Evolutionary conservation across 2,113 vertebrate genomes (phyloP).

Genomic region (Myrmophylax atrothorax): DNA sequence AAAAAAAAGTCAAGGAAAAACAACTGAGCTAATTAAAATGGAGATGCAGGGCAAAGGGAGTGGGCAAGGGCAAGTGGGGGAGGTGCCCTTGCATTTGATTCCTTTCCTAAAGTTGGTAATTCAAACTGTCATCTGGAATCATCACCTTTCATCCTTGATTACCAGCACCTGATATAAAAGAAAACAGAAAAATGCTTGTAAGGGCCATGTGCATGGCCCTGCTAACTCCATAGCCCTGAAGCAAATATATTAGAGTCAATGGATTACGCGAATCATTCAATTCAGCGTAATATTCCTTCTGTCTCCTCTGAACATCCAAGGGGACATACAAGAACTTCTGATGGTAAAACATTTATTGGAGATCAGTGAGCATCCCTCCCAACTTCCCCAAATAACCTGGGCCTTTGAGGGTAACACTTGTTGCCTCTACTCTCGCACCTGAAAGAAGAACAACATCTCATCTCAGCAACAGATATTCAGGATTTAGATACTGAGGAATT

Average conservation of each 20-base stretch:
- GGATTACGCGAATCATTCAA: rapidly evolving
- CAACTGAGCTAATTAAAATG: neutral
- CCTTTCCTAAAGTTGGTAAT: neutral
- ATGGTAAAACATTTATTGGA: neutral
- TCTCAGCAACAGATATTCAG: neutral
- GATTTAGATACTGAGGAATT: neutral
- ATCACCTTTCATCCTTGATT: neutral
- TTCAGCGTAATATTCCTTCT: neutral
- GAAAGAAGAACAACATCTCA: neutral
- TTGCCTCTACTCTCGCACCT: neutral
- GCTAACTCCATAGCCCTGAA: neutral
- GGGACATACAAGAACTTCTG: neutral
- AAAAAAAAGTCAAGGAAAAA: neutral
- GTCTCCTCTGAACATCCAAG: neutral
- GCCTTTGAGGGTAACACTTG: neutral
- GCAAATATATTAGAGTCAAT: neutral
- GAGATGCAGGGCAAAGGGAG: too few species aligned
- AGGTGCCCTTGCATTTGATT: neutral
- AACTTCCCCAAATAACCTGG: neutral
- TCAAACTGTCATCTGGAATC: neutral
- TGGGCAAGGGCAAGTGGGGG: neutral
- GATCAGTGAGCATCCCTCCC: neutral
- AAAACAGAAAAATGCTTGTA: neutral
- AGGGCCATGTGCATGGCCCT: neutral
- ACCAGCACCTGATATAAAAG: neutral